phyloP scores from a whole-genome alignment of 2,888 invertebrate species.

The Cacoxenus indagator region DNA sequence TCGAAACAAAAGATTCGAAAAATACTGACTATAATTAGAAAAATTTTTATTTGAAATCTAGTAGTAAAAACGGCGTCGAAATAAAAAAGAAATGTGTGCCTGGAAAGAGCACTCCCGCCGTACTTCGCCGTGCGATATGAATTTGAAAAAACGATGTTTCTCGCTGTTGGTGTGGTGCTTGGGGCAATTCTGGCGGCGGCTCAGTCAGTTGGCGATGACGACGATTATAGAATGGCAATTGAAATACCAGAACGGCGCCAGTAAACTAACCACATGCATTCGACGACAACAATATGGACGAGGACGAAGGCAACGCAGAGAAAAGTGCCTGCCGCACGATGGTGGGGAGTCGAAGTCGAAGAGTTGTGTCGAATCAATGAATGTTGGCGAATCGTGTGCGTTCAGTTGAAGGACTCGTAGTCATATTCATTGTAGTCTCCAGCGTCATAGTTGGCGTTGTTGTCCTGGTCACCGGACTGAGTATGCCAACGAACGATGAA shows the following conservation, averaged over 20 bases:
- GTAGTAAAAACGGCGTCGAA: neutral
- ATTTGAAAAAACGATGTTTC: conserved; percentile 43
- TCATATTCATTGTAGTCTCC: neutral
- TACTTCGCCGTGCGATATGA: too few relatives aligned
- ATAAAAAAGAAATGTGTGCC: too few relatives aligned
- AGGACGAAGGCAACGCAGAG: neutral
- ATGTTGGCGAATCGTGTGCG: neutral
- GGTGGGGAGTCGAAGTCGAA: neutral
- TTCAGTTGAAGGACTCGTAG: conserved; percentile 12
- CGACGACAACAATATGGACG: conserved; percentile 5
- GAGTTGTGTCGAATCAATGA: neutral
- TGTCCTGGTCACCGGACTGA: neutral
- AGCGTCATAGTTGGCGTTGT: neutral
- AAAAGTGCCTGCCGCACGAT: neutral
- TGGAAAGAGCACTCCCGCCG: neutral
- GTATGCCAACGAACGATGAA: conserved; percentile 45
- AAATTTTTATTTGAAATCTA: too few relatives aligned
- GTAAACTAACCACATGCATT: conserved; percentile 51
- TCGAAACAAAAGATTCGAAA: neutral
- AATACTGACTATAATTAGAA: too few relatives aligned
- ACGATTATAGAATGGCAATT: conserved; percentile 51
- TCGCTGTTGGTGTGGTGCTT: conserved; percentile 41
- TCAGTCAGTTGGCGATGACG: conserved; percentile 48
- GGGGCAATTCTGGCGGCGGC: conserved; percentile 22
- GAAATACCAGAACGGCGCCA: conserved; percentile 64